Evolutionary conservation across 2,888 invertebrate genomes (phyloP), one percentile per base, ranked within the genome.

Genomic region (Scrobipalpa costella): DNA sequence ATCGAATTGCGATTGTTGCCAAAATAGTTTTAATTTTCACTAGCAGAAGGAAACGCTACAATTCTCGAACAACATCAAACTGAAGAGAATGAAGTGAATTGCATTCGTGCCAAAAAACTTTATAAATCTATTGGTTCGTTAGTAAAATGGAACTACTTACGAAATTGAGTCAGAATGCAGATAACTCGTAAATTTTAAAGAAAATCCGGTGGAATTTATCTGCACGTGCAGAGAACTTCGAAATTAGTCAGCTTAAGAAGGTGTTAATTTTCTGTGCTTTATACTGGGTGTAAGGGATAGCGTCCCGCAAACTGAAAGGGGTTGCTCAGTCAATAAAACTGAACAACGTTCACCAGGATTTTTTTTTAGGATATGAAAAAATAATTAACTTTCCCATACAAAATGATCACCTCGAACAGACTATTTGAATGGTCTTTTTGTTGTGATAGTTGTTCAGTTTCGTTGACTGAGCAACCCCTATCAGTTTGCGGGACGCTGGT

Each of bases 11-110:
- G n/a, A 34, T 52, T 50, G 74, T 80, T 79, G 77, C 80, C 78
- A 81, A 76, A 79, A 80, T 79, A 80, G 77, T 83, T 83, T 79
- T 81, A 83, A 63, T 82, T 80, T 78, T 75, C 73, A 68, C 66
- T 62, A 67, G 71, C 63, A 63, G 72, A 71, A 77, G 74, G 72
- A 78, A 77, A 72, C 70, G 67, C 71, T 68, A 72, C 72, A 73
- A 76, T 77, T 72, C 67, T 71, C 69, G 69, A 71, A 74, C 70
- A 70, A 72, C 67, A 66, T 19, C 52, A 38, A 64, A 63, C 60
- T 61, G 49, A 66, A 67, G 65, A 57, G 71, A 67, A 68, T 64
- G 50, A 66, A 67, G 65, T 57, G 71, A 67, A 67, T 70, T 70
- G 67, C 38, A 65, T 63, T 68, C 68, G 74, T 83, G 83, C 84